Conservation (phyloP, 1,140 invertebrate genomes). For the Bombus sylvicola region DNA sequence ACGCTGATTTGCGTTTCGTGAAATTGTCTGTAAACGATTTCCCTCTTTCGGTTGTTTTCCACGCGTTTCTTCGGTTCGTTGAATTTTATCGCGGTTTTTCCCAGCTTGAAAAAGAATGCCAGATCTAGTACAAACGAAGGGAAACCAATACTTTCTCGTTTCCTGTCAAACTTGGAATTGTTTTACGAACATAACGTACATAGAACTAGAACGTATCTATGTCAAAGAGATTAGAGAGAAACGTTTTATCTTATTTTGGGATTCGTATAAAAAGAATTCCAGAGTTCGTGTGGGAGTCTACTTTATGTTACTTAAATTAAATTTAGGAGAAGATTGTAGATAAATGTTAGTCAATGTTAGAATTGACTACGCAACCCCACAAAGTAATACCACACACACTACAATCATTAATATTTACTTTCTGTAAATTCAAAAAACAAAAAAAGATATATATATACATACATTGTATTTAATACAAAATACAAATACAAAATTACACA, state of each 20-base stretch:
- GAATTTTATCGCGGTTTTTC: not conserved
- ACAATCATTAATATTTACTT: too few relatives aligned
- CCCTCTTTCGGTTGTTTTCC: not conserved
- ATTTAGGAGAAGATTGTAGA: too few relatives aligned
- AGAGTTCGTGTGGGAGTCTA: not conserved
- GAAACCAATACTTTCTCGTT: not conserved
- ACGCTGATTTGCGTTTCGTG: not conserved
- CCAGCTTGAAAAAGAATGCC: not conserved
- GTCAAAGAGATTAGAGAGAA: not conserved
- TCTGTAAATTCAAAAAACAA: too few relatives aligned
- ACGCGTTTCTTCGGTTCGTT: not conserved
- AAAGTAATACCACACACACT: too few relatives aligned
- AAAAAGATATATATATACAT: too few relatives aligned
- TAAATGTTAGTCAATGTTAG: too few relatives aligned
- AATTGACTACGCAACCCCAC: too few relatives aligned
- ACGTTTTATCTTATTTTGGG: not conserved
- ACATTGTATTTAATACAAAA: too few relatives aligned
- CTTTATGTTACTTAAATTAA: too few relatives aligned
- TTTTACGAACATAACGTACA: not conserved
- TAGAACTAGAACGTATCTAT: not conserved
- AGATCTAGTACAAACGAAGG: not conserved
- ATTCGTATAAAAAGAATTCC: not conserved
- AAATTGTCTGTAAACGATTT: slow-evolving; percentile 18
- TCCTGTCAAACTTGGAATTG: not conserved
- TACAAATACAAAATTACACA: too few relatives aligned